phyloP scores from a whole-genome alignment of 2,113 vertebrate genomes.

The Colossoma macropomum region DNA sequence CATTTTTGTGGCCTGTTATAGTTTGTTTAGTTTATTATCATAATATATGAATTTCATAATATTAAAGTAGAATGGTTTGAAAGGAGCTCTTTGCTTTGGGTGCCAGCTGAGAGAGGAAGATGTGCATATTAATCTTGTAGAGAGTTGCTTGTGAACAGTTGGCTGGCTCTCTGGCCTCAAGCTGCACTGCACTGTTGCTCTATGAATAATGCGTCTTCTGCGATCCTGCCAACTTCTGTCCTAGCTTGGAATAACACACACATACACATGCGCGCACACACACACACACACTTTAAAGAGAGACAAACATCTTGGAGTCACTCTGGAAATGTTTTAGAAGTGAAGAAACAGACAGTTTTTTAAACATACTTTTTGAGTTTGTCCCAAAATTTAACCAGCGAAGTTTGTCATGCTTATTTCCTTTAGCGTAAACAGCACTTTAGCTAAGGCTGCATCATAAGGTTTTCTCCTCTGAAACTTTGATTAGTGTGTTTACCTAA shows the following conservation, averaged over 20 bases:
- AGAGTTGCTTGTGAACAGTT: slow-evolving; percentile 47
- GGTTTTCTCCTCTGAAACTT: background rate
- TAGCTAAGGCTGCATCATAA: background rate
- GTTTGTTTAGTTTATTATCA: background rate
- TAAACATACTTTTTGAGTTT: background rate
- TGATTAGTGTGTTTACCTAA: slow-evolving; percentile 12
- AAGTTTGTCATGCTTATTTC: too few relatives aligned
- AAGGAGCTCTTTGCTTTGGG: slow-evolving; percentile 11
- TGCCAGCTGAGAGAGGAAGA: slow-evolving; percentile 23
- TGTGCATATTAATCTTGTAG: slow-evolving; percentile 49
- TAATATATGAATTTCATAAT: background rate
- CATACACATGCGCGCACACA: too few relatives aligned
- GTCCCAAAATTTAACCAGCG: background rate
- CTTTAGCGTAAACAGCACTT: background rate
- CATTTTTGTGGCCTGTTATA: background rate
- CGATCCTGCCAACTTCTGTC: slow-evolving; percentile 43
- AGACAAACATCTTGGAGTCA: slow-evolving; percentile 40
- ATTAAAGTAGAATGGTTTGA: slow-evolving; percentile 18
- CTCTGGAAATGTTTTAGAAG: background rate
- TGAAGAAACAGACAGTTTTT: background rate
- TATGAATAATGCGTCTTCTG: slow-evolving; percentile 48
- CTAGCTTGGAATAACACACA: slow-evolving; percentile 24
- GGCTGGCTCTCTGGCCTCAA: slow-evolving; percentile 34
- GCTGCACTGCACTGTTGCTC: slow-evolving; percentile 48
- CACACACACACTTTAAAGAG: slow-evolving; percentile 25